A percentile compares a stretch with the other conserved stretches of the same genome.
These are phyloP conservation scores for Peucedramus taeniatus DNA, from an alignment of 2,113 vertebrate genomes.

Conservation along the genomic window DNA sequence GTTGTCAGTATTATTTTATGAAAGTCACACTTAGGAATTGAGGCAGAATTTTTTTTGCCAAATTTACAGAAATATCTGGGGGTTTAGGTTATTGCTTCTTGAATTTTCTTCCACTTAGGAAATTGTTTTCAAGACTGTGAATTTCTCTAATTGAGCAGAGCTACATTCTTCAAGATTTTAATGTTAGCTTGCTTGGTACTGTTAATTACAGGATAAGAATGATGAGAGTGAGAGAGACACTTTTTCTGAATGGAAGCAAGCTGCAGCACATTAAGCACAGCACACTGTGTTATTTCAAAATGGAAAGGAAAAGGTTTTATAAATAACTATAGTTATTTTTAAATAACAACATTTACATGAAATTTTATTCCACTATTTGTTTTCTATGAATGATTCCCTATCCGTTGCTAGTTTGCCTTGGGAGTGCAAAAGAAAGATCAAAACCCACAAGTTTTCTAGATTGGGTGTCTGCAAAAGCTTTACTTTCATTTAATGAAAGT, in stretches of 20 bases:
- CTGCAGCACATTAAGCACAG: background rate
- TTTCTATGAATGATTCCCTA: background rate
- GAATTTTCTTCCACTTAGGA: constrained; percentile 1
- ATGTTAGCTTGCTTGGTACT: constrained; percentile 47
- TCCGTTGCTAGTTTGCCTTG: constrained; percentile 22
- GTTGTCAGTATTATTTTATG: background rate
- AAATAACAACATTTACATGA: background rate
- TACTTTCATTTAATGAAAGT: constrained; percentile 61
- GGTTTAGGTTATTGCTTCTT: background rate
- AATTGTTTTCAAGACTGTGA: constrained; percentile 58
- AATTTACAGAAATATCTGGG: background rate
- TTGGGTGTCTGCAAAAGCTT: constrained; percentile 37
- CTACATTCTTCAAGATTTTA: constrained; percentile 59
- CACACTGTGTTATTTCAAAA: background rate
- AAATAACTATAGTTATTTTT: background rate
- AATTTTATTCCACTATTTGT: constrained; percentile 45
- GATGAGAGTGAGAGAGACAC: constrained; percentile 6
- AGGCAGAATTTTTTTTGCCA: background rate
- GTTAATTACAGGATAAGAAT: constrained; percentile 49
- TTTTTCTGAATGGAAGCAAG: constrained; percentile 31
- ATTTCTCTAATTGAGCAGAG: constrained; percentile 50
- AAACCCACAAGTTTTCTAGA: constrained; percentile 8
- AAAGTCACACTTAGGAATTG: background rate
- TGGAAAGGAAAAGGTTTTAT: constrained; percentile 3
- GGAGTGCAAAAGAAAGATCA: constrained; percentile 32